These are phyloP conservation scores for Ryuthela nishihirai DNA, from an alignment of 2,888 invertebrate species.

Conservation along the genomic window DNA sequence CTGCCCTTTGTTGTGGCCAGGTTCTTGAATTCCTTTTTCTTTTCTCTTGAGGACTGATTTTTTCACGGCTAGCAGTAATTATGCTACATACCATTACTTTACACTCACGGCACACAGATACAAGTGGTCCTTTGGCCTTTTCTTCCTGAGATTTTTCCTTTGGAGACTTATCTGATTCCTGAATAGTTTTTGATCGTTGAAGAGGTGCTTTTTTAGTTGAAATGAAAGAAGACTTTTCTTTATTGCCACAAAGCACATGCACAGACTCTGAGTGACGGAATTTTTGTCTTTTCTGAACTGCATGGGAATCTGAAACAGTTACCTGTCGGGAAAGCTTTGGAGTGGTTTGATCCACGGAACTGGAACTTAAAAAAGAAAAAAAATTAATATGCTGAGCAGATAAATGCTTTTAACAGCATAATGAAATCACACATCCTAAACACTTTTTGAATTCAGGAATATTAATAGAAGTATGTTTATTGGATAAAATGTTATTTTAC, in stretches of 20 bases:
- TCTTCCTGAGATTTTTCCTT: constrained; percentile 53
- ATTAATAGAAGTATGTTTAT: too few species aligned
- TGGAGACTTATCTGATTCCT: constrained; percentile 10
- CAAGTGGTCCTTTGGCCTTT: constrained; percentile 61
- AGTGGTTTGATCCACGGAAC: constrained; percentile 15
- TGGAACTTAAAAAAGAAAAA: background rate
- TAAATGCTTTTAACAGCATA: background rate
- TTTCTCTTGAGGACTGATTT: constrained; percentile 41
- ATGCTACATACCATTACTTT: constrained; percentile 91
- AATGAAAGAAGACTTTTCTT: background rate
- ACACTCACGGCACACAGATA: constrained; percentile 92
- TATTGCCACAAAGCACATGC: constrained; percentile 10
- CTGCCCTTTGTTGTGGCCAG: constrained; percentile 19
- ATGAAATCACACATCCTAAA: too few species aligned
- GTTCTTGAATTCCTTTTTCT: constrained; percentile 23
- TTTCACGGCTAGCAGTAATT: constrained; percentile 75
- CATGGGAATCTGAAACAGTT: constrained; percentile 10
- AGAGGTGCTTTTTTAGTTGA: constrained; percentile 22
- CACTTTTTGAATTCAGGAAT: too few species aligned
- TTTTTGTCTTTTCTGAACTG: constrained; percentile 3
- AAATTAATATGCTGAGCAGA: background rate
- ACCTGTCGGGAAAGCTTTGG: constrained; percentile 26
- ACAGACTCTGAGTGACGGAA: constrained; percentile 31
- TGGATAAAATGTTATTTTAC: too few species aligned
- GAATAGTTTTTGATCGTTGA: constrained; percentile 22